Evolutionary conservation across 2,888 invertebrate species (phyloP).

Genomic region (Drosophila pegasa): DNA sequence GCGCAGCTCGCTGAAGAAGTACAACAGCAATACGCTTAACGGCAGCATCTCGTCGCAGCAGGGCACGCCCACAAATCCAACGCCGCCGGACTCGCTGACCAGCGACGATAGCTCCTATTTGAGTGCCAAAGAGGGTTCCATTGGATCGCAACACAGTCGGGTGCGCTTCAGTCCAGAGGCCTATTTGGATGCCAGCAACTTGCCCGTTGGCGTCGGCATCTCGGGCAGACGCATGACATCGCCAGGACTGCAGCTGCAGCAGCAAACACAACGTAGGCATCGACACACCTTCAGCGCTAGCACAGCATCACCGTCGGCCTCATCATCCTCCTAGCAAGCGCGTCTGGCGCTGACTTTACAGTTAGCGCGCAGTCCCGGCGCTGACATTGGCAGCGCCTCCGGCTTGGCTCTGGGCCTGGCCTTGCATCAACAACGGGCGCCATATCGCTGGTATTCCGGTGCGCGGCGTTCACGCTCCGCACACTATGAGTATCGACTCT

Average conservation of each 20-base stretch:
- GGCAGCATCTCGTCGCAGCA: constrained; percentile 80
- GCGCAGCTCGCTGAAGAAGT: constrained; percentile 92
- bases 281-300: constrained; percentile 61
- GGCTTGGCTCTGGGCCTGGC: constrained; percentile 44
- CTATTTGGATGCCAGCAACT: constrained; percentile 86
- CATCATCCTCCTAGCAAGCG: constrained; percentile 84
- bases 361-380: constrained; percentile 82
- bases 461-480: constrained; percentile 84
- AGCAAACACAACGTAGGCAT: constrained; percentile 38
- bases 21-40: constrained; percentile 84
- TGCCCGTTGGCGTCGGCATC: constrained; percentile 31
- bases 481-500: constrained; percentile 84
- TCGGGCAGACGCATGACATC: constrained; percentile 58
- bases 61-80: constrained; percentile 91
- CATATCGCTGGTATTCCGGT: constrained; percentile 84
- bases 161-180: constrained; percentile 92
- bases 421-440: constrained; percentile 72
- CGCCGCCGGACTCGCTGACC: constrained; percentile 93
- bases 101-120: constrained; percentile 96
- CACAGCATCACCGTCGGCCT: constrained; percentile 75
- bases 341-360: constrained; percentile 77
- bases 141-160: constrained; percentile 89
- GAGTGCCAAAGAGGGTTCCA: constrained; percentile 91
- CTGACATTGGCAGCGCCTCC: constrained; percentile 63
- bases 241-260: constrained; percentile 36